Conservation (phyloP, 1,140 invertebrate genomes). For the Homarus americanus region DNA sequence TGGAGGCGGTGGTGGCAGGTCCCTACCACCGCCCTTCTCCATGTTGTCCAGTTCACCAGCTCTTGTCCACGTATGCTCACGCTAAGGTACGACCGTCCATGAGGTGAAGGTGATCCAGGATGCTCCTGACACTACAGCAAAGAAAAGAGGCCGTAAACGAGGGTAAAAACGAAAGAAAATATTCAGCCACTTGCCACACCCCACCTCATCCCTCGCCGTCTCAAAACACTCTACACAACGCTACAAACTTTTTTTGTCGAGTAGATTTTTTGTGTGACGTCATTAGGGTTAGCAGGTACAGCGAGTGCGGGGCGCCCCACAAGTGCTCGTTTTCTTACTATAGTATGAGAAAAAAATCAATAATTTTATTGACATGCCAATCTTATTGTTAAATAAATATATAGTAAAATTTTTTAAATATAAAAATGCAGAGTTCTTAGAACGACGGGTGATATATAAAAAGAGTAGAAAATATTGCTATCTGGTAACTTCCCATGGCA, state of each 20-base stretch:
- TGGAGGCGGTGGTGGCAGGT: too few species aligned
- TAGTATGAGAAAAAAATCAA: too few species aligned
- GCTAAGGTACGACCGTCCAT: too few species aligned
- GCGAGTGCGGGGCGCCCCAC: not conserved
- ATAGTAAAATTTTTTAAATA: not conserved
- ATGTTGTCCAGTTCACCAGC: too few species aligned
- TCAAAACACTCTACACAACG: conserved; percentile 17
- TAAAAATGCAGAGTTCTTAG: not conserved
- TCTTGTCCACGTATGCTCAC: too few species aligned
- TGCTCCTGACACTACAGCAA: not conserved
- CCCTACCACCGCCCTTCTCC: too few species aligned
- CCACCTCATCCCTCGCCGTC: conserved; percentile 10
- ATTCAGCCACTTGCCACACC: not conserved
- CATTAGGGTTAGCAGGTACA: conserved; percentile 31
- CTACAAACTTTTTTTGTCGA: not conserved
- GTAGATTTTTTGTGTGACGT: conserved; percentile 3
- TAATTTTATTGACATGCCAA: too few species aligned
- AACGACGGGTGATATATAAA: not conserved
- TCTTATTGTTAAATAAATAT: too few species aligned
- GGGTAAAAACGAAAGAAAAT: not conserved
- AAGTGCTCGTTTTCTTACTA: not conserved
- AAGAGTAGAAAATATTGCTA: conserved; percentile 8
- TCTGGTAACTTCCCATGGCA: conserved; percentile 35
- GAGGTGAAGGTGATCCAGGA: too few species aligned
- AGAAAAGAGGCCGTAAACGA: not conserved